These are phyloP conservation scores for Scytalopus superciliaris DNA, from an alignment of 2,113 vertebrate species.

Conservation along the genomic window DNA sequence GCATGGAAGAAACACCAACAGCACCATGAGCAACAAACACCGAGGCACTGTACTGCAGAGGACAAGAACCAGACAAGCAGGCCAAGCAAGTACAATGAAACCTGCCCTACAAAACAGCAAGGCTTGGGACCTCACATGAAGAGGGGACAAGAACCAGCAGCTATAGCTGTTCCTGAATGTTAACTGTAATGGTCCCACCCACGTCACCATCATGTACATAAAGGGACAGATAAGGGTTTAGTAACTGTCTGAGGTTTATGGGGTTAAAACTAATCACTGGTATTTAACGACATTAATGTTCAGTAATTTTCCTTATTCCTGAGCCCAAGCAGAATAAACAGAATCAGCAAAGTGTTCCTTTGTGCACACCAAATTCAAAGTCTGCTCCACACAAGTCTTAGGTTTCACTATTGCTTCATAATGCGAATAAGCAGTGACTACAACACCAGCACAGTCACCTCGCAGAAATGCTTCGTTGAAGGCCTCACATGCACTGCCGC, in stretches of 20 bases:
- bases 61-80: constrained; percentile 12
- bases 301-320: background rate
- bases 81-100: background rate
- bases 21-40: background rate
- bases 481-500: accelerated
- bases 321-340: background rate
- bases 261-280: background rate
- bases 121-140: background rate
- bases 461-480: background rate
- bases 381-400: background rate
- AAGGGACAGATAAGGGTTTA: background rate
- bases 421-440: background rate
- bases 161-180: background rate
- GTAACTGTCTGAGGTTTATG: background rate
- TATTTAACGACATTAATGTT: background rate
- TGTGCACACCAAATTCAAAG: background rate
- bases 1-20: background rate
- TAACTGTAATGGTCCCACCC: background rate
- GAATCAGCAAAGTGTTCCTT: background rate
- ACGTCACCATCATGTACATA: background rate
- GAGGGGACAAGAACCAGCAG: background rate
- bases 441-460: background rate
- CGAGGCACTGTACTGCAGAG: accelerated
- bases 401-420: background rate
- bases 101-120: background rate